phyloP scores from a whole-genome alignment of 1,140 invertebrate genomes.

The Ridgeia piscesae region DNA sequence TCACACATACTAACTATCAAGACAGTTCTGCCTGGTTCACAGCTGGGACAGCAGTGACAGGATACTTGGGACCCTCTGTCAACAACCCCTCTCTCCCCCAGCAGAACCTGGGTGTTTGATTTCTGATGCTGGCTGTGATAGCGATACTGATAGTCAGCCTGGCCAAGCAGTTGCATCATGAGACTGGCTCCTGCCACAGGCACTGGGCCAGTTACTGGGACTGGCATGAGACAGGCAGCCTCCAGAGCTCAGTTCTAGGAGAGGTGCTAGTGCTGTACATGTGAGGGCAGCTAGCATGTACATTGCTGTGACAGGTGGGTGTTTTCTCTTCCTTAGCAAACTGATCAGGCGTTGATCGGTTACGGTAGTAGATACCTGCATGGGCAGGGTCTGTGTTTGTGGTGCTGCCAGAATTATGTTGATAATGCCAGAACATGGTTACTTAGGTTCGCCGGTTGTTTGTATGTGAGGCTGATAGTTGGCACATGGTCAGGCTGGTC shows the following conservation, averaged over 20 bases:
- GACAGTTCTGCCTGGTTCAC: neutral
- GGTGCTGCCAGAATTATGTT: neutral
- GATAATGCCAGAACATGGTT: neutral
- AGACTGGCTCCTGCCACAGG: neutral
- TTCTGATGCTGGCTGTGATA: neutral
- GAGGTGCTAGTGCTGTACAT: neutral
- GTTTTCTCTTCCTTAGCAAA: neutral
- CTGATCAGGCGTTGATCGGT: neutral
- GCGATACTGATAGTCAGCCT: neutral
- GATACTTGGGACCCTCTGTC: neutral
- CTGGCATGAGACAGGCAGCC: neutral
- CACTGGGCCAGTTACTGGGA: neutral
- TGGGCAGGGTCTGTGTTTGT: neutral
- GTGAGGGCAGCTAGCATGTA: neutral
- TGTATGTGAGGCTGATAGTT: neutral
- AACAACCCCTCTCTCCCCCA: neutral
- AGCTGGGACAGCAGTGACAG: neutral
- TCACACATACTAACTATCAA: neutral
- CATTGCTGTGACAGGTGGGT: neutral
- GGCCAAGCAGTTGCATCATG: neutral
- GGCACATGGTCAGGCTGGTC: neutral
- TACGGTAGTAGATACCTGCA: neutral
- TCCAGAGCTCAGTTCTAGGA: neutral
- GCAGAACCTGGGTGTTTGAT: neutral
- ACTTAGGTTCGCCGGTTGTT: neutral